Conservation (phyloP, 2,797 vertebrate genomes). For the Poeciliopsis paucimaculata region DNA sequence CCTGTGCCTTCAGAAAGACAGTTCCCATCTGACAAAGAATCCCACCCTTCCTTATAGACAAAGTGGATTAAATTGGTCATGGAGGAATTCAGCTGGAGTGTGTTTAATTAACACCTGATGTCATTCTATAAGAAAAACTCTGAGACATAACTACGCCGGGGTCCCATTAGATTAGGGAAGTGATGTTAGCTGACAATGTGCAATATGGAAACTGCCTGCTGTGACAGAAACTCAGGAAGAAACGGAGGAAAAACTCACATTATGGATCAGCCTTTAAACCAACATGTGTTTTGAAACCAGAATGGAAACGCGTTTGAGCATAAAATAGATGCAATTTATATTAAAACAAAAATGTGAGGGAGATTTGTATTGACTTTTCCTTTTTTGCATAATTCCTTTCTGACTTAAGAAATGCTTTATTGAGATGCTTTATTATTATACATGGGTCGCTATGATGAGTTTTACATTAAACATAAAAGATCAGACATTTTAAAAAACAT, state of each 20-base stretch:
- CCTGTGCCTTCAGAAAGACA: conserved; percentile 39
- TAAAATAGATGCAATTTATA: neutral
- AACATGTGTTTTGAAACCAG: neutral
- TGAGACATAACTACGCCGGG: conserved; percentile 48
- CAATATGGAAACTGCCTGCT: conserved; percentile 41
- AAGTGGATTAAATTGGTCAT: conserved; percentile 66
- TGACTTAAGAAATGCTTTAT: too few relatives aligned
- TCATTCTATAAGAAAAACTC: conserved; percentile 60
- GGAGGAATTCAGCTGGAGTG: conserved; percentile 59
- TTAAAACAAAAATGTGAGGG: too few relatives aligned
- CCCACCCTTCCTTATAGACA: conserved; percentile 44
- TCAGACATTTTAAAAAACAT: neutral
- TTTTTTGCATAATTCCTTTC: too few relatives aligned
- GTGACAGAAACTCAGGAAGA: conserved; percentile 17
- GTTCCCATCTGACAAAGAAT: conserved; percentile 55
- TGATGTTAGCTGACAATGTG: conserved; percentile 34
- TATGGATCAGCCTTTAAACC: neutral
- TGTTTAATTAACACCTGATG: conserved; percentile 69
- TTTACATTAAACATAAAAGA: neutral
- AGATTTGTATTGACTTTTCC: neutral
- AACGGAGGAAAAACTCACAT: neutral
- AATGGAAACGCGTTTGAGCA: neutral
- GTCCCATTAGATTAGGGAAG: conserved; percentile 30
- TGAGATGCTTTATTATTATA: too few relatives aligned
- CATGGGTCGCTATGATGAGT: too few relatives aligned